These are phyloP conservation scores for Heliconius melpomene DNA, from an alignment of 1,140 invertebrate species.

Conservation along the genomic window DNA sequence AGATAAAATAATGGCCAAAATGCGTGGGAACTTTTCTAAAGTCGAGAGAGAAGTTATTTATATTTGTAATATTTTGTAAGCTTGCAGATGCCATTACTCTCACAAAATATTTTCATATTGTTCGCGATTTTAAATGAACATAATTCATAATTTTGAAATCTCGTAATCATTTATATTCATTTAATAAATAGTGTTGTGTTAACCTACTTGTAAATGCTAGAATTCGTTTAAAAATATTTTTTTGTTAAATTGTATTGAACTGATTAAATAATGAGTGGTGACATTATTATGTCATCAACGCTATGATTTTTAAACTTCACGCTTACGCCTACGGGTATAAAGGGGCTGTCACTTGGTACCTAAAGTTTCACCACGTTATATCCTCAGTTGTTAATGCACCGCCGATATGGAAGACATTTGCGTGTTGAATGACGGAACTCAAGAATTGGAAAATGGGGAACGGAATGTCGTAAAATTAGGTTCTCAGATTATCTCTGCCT, in stretches of 20 bases:
- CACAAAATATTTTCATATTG: constrained; percentile 1
- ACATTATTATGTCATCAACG: too few relatives aligned
- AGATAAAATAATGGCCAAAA: neutral
- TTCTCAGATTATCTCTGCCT: too few relatives aligned
- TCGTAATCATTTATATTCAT: neutral
- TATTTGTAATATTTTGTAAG: constrained; percentile 1
- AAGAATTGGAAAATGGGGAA: too few relatives aligned
- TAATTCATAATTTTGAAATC: neutral
- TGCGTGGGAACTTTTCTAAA: neutral
- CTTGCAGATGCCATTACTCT: neutral
- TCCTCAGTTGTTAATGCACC: too few relatives aligned
- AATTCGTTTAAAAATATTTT: neutral
- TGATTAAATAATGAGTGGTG: neutral
- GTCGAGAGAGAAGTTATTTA: neutral
- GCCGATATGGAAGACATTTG: too few relatives aligned
- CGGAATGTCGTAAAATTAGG: too few relatives aligned
- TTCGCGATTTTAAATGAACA: neutral
- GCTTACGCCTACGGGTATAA: too few relatives aligned
- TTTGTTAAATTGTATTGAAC: neutral
- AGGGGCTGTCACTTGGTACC: too few relatives aligned
- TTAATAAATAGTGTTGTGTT: constrained; percentile 1
- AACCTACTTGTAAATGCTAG: constrained; percentile 4
- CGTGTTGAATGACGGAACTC: too few relatives aligned
- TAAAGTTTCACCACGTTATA: too few relatives aligned
- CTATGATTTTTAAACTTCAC: too few relatives aligned